Base-by-base conservation (phyloP, 2,888 invertebrate species). In the Limnephilus auricula region DNA sequence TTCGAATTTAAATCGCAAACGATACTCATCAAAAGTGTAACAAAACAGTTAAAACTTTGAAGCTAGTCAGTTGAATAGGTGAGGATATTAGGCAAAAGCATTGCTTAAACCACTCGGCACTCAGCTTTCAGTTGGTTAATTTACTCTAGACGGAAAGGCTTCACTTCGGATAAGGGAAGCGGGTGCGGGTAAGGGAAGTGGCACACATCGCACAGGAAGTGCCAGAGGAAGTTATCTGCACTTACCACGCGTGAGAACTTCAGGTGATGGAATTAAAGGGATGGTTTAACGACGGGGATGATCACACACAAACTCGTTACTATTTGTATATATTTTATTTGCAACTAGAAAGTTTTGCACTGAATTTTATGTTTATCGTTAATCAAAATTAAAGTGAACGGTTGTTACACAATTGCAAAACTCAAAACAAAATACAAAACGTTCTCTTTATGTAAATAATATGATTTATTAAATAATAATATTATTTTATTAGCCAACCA, bases 141-240 rank as follows among this genome's bases (percentile, higher is more conserved):
- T 88, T 88, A 79, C 87, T 78, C 79, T 34, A 85, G 85, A 45
- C 85, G 45, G 65, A 65, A 65, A 65, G 45, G 31, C 45, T 85
- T 85, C 50, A 34, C 30, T 30, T 37, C 45, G 85, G 85, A 85
- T 31, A 85, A 85, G 50, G 40, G 40, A 40, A 40, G 89, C 12
- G 78, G 2, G 31, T 86, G 18, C 50, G 86, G 40, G 31, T 80
- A 78, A 10, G 30, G 91, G 88, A 89, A 89, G 79, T 34, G 83
- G n/a, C 89, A 90, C 89, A 80, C 89, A 40, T 80, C 80, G 31
- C n/a, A 15, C 80, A 79, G 89, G 89, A 89, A 89, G 89, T 89
- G 80, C 37, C 87, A 25, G n/a, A 80, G 80, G 89, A 89, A 80
- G 89, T 80, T 89, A 89, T 89, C 86, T 31, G 79, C 86, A 86